Base-by-base conservation (phyloP, 2,888 invertebrate genomes). In the Cantharis rufa region DNA sequence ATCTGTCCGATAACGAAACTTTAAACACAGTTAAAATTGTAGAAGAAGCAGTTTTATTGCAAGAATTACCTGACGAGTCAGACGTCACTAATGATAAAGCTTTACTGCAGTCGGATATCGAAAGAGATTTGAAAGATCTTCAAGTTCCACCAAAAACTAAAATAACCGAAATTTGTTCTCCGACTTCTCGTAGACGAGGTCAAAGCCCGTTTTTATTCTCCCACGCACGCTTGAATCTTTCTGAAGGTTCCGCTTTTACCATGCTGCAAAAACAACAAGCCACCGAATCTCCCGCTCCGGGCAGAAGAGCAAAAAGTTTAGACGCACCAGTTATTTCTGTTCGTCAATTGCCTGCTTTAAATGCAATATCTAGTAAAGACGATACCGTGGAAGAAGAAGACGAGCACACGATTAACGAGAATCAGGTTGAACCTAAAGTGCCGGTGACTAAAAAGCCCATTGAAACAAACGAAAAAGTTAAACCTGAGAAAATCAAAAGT, bases 281-380 rank as follows among this genome's bases (percentile, higher is more conserved):
- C 9, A 91, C 93, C 0, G 93, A 92, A 82, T 95, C 95, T 0
- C 95, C 95, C 3, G 92, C 93, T 9, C 89, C 93, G 3, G 93
- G 94, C 74, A 90, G 96, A 71, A 90, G 95, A 82, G 94, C 96
- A 1, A 95, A 96, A 88, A 96, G 96, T 77, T 89, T 96, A 80
- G 96, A 96, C 83, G 94, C 95, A 2, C 94, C 96, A 1, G 93
- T 96, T 18, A 95, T 96, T 84, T 93, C 95, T 16, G 88, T 96
- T 28, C 94, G 93, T 86, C 91, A 93, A 83, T 87, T 96, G 63
- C 96, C 96, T 15, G 93, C 95, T 9, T 92, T 94, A 87, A 95
- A 95, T 87, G 94, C 96, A 0, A 95, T 96, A 86, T 96, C 96
- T 1, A 95, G 95, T 21, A 96, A 96, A 88, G 96, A 96, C 85